phyloP scores from a whole-genome alignment of 2,888 invertebrate genomes.

The Chalcosyrphus nemorum region DNA sequence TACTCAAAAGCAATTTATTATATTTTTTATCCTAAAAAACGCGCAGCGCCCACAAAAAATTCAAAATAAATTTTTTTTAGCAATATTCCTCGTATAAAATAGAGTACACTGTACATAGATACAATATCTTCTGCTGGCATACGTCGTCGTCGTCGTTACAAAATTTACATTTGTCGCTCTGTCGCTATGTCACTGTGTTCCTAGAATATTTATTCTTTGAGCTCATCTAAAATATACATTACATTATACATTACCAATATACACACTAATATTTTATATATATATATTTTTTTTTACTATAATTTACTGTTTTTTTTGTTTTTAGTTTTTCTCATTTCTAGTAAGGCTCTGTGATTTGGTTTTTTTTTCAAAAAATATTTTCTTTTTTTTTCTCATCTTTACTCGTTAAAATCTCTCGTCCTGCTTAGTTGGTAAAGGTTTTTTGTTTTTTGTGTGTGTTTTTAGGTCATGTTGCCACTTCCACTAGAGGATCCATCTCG shows the following conservation, averaged over 20 bases:
- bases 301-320: conserved; percentile 22
- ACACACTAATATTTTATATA: conserved; percentile 53
- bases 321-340: conserved; percentile 65
- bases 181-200: neutral
- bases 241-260: conserved; percentile 57
- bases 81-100: conserved; percentile 59
- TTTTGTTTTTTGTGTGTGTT: no score
- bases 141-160: no score
- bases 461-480: conserved; percentile 64
- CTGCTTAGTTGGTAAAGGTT: conserved; percentile 26
- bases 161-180: conserved; percentile 45
- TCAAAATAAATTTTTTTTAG: neutral
- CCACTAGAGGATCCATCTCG: conserved; percentile 58
- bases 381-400: conserved; percentile 16
- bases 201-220: conserved; percentile 34
- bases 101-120: conserved; percentile 69
- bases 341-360: conserved; percentile 74
- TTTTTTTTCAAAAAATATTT: conserved; percentile 65
- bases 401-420: neutral
- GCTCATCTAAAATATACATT: conserved; percentile 64
- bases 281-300: conserved; percentile 42
- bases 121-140: conserved; percentile 26
- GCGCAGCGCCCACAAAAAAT: conserved; percentile 40
- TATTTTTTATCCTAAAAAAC: conserved; percentile 2
- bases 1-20: conserved; percentile 31